A percentile compares a stretch with the other conserved stretches of the same genome.
phyloP scores from a whole-genome alignment of 2,888 invertebrate genomes.

The Zygaena filipendulae region DNA sequence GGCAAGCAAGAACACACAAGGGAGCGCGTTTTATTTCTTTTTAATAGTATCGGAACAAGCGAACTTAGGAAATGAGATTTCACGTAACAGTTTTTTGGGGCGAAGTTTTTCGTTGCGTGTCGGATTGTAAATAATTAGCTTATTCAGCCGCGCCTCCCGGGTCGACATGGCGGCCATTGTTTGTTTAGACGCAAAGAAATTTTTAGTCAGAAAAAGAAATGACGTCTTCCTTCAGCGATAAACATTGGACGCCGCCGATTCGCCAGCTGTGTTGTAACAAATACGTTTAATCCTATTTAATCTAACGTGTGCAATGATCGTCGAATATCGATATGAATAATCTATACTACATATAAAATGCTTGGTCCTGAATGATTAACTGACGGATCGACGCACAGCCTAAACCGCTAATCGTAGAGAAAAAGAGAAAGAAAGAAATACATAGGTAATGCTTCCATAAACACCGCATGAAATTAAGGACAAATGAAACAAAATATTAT shows the following conservation, averaged over 20 bases:
- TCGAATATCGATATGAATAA: too few species aligned
- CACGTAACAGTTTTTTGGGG: slow-evolving; percentile 57
- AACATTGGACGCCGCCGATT: background rate
- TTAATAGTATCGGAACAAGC: slow-evolving; percentile 42
- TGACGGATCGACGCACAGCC: too few species aligned
- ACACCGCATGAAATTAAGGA: too few species aligned
- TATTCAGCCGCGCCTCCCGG: slow-evolving; percentile 52
- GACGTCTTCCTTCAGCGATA: slow-evolving; percentile 34
- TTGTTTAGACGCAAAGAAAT: slow-evolving; percentile 37
- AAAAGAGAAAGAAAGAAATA: too few species aligned
- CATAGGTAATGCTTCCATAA: too few species aligned
- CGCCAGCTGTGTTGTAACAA: slow-evolving; percentile 4
- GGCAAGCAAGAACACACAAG: slow-evolving; percentile 29
- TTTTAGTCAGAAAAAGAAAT: slow-evolving; percentile 36
- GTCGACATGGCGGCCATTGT: slow-evolving; percentile 40
- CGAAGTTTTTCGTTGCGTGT: slow-evolving; percentile 47
- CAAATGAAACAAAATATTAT: too few species aligned
- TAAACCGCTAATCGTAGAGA: too few species aligned
- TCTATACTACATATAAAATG: too few species aligned
- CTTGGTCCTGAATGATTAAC: too few species aligned
- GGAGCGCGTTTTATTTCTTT: slow-evolving; percentile 37
- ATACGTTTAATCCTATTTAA: too few species aligned
- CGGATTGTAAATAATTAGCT: slow-evolving; percentile 66
- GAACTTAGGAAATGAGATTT: slow-evolving; percentile 63
- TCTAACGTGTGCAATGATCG: too few species aligned